Evolutionary conservation across 2,797 vertebrate genomes (phyloP), one percentile per base, ranked within the genome.

Genomic region (Channallabes apus): DNA sequence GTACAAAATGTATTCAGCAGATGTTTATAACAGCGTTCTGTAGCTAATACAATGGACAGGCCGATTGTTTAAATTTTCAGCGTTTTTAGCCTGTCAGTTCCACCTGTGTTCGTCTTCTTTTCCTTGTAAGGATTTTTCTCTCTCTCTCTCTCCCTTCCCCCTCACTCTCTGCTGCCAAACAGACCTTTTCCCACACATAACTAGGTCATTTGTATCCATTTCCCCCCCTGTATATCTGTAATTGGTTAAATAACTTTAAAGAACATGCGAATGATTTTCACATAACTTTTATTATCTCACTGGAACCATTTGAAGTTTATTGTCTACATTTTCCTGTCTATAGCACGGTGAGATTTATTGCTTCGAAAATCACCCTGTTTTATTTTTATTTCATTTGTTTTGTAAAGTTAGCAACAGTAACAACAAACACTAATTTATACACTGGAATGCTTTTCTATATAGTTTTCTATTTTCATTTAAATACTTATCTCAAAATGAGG

Each of bases 61-160:
- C 22, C 11, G 38, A 12, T 12, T 22, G 38, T 72, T n/a, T 72
- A 11, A n/a, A 15, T 72, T n/a, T 51, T 41, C 38, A 3, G 38
- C 6, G 24, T 38, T 38, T 38, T 69, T 8, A 9, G 32, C n/a
- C 38, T 14, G 65, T 68, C 29, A 12, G 7, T 18, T 68, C 32
- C 38, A 59, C 71, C 22, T 17, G 14, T 61, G 29, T 58, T 56
- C 41, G 6, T 67, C 59, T 69, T 27, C 62, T 41, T 84, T 46
- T 80, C 76, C 83, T 46, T 84, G 61, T 58, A 67, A 56, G 72
- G 82, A 54, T 3, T 67, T 9, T 9, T 46, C 46, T 46, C 46
- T 51, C 46, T 51, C 46, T 51, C 9, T 51, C 46, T 11, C 46
- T 0, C 46, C 46, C 46, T 51, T 14, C 46, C 46, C 46, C 46